Percentiles rank a stretch among this genome's conserved stretches.
Evolutionary conservation across 2,797 vertebrate genomes (phyloP).

Genomic region (Chelonia mydas): DNA sequence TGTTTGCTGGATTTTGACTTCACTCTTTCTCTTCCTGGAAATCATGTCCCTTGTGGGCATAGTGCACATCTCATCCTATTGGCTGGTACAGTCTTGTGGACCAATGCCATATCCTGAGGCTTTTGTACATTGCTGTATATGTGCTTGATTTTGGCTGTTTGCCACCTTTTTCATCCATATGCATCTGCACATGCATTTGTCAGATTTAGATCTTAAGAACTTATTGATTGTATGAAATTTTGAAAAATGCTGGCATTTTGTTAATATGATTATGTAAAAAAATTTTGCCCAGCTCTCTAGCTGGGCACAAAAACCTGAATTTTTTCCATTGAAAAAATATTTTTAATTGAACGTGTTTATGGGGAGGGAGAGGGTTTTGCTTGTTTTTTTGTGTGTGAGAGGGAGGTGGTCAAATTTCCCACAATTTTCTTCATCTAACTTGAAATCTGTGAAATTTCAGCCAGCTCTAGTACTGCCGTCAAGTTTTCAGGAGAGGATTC

Average conservation of each 20-base stretch:
- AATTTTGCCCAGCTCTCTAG: not conserved
- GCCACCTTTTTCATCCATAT: not conserved
- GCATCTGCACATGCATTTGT: rapidly evolving
- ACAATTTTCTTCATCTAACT: not conserved
- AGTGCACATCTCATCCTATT: not conserved
- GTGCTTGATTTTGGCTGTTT: not conserved
- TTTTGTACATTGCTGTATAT: not conserved
- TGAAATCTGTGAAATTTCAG: not conserved
- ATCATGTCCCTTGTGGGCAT: not conserved
- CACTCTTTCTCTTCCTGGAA: not conserved
- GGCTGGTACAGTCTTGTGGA: not conserved
- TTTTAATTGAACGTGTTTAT: not conserved
- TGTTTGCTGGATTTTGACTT: not conserved
- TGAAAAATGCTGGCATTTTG: not conserved
- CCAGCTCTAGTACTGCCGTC: not conserved
- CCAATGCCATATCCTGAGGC: not conserved
- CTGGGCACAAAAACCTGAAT: not conserved
- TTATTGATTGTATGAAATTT: not conserved
- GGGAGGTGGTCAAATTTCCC: not conserved
- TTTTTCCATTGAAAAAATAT: not conserved
- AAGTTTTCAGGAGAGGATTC: not conserved
- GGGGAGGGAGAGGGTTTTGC: no score
- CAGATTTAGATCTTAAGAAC: not conserved
- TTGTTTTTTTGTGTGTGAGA: no score
- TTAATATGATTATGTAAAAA: not conserved